Evolutionary conservation across 64 coral and sea anemone species (phyloP).

Genomic region (Actinia equina): DNA sequence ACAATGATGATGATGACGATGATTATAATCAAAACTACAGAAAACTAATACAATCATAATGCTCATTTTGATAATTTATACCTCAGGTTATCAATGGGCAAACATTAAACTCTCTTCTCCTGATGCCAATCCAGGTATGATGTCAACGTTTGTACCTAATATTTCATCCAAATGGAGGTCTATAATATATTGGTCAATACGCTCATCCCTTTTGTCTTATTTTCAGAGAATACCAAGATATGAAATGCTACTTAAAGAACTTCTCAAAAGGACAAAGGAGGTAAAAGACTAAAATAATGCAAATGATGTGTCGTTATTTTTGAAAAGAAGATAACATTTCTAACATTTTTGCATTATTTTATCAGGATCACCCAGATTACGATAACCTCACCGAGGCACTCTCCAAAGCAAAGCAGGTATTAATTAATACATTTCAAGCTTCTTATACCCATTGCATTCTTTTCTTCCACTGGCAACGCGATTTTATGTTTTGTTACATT

Average conservation of each 20-base stretch:
- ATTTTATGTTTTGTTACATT: too few relatives aligned
- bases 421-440: too few relatives aligned
- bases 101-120: conserved; percentile 77
- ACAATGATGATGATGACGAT: too few relatives aligned
- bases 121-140: conserved; percentile 93
- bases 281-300: background rate
- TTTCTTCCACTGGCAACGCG: too few relatives aligned
- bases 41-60: background rate
- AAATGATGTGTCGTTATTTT: too few relatives aligned
- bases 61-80: background rate
- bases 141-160: background rate
- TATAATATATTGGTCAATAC: too few relatives aligned
- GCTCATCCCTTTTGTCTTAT: background rate
- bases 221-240: conserved; percentile 96
- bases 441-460: too few relatives aligned
- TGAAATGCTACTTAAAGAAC: conserved; percentile 89
- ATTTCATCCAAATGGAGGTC: too few relatives aligned
- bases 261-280: conserved; percentile 89
- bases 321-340: too few relatives aligned
- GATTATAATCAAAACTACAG: too few relatives aligned
- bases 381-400: conserved; percentile 71
- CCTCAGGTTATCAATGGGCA: conserved; percentile 78
- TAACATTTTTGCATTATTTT: too few relatives aligned
- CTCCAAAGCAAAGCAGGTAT: conserved; percentile 75
- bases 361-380: conserved; percentile 89